A percentile compares a stretch with the other conserved stretches of the same genome.
Conservation (phyloP, 2,113 vertebrate genomes). For the Todiramphus chloris region DNA sequence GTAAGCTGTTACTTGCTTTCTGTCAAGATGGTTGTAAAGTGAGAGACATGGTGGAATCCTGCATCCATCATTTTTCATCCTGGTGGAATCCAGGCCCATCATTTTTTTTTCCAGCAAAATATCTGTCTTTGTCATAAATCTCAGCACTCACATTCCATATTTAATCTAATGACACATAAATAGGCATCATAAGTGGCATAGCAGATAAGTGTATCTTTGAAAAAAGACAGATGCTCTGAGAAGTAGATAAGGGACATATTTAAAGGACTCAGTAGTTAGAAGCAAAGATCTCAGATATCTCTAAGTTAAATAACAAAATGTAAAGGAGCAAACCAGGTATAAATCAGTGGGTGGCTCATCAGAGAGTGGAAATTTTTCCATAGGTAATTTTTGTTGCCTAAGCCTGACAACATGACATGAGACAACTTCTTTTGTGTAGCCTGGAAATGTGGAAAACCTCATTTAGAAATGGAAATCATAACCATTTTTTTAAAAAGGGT, state of each 20-base stretch:
- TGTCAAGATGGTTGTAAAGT: neutral
- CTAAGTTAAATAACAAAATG: neutral
- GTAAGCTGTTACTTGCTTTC: neutral
- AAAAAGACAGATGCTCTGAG: neutral
- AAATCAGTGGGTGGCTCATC: neutral
- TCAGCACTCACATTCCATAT: rapidly evolving
- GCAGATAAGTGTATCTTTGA: neutral
- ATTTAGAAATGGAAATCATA: neutral
- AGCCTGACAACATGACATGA: rapidly evolving
- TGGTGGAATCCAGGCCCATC: neutral
- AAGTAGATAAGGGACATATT: neutral
- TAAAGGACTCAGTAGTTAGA: neutral
- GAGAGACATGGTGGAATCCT: neutral
- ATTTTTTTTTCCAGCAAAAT: neutral
- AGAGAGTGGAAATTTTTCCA: neutral
- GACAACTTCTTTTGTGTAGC: neutral
- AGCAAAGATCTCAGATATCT: neutral
- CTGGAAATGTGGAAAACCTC: neutral
- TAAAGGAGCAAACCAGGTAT: neutral
- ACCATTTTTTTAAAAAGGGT: neutral
- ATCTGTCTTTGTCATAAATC: neutral
- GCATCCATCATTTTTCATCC: neutral
- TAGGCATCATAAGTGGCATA: neutral
- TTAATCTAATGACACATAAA: neutral
- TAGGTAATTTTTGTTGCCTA: neutral